Evolutionary conservation across 2,797 vertebrate genomes (phyloP).

Genomic region (Acanthurus leucopareius): DNA sequence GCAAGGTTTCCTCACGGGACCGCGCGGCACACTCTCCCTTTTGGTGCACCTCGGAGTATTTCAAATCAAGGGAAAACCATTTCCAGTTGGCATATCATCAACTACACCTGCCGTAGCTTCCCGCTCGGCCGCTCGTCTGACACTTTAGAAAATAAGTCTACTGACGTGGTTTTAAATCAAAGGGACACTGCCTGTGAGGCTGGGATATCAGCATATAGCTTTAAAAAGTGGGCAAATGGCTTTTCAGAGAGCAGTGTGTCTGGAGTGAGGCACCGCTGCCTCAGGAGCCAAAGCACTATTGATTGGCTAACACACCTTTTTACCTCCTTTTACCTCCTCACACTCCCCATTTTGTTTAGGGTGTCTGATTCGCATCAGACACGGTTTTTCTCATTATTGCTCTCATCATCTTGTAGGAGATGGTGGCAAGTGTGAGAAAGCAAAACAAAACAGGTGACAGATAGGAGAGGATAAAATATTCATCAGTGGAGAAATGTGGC

Average conservation of each 20-base stretch:
- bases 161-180: slow-evolving; percentile 81
- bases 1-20: slow-evolving; percentile 82
- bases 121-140: slow-evolving; percentile 77
- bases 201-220: slow-evolving; percentile 68
- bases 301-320: slow-evolving; percentile 56
- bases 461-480: slow-evolving; percentile 65
- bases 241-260: slow-evolving; percentile 66
- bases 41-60: slow-evolving; percentile 74
- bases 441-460: slow-evolving; percentile 47
- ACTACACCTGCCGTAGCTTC: slow-evolving; percentile 79
- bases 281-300: slow-evolving; percentile 58
- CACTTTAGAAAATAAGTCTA: slow-evolving; percentile 83
- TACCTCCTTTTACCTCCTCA: slow-evolving; percentile 3
- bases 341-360: slow-evolving; percentile 14
- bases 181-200: slow-evolving; percentile 71
- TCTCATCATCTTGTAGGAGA: slow-evolving; percentile 34
- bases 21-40: slow-evolving; percentile 53
- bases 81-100: slow-evolving; percentile 84
- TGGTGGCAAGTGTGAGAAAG: slow-evolving; percentile 32
- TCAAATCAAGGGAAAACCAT: slow-evolving; percentile 81
- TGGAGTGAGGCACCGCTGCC: slow-evolving; percentile 50
- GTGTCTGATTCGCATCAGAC: slow-evolving; percentile 45
- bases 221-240: slow-evolving; percentile 75
- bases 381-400: slow-evolving; percentile 54
- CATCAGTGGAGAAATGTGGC: slow-evolving; percentile 42